Evolutionary conservation across 2,888 invertebrate genomes (phyloP).

Genomic region (Aporophyla nigra): DNA sequence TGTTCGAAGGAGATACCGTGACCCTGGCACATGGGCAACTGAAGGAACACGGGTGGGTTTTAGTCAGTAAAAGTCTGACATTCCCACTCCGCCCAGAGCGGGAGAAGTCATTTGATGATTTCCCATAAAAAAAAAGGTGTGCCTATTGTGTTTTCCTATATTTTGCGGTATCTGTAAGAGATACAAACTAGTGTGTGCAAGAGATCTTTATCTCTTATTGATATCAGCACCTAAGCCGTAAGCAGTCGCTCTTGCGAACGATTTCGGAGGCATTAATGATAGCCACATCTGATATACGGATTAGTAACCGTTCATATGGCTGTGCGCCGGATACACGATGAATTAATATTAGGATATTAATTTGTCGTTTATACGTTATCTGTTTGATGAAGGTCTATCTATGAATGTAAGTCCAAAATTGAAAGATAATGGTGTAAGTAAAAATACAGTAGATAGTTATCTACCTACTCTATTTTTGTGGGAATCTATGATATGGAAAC

Average conservation of each 20-base stretch:
- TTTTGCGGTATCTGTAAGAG: too few relatives aligned
- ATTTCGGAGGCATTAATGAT: neutral
- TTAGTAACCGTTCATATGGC: conserved; percentile 22
- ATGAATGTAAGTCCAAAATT: neutral
- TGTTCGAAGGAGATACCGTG: too few relatives aligned
- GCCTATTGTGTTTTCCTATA: too few relatives aligned
- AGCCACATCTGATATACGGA: conserved; percentile 28
- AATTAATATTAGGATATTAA: neutral
- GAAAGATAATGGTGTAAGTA: neutral
- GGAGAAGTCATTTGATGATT: too few relatives aligned
- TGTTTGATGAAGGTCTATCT: neutral
- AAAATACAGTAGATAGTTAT: neutral
- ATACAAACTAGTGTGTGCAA: too few relatives aligned
- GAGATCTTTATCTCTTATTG: too few relatives aligned
- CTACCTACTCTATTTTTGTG: neutral
- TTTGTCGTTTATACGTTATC: neutral
- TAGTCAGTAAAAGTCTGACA: too few relatives aligned
- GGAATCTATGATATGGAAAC: neutral
- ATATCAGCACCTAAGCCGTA: neutral
- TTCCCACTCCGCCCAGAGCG: too few relatives aligned
- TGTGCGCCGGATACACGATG: neutral
- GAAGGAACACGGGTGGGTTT: too few relatives aligned
- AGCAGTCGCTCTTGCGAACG: neutral
- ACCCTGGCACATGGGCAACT: too few relatives aligned
- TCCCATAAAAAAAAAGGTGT: too few relatives aligned